Base-by-base conservation (phyloP, 2,888 invertebrate genomes). In the Venusia cambrica region DNA sequence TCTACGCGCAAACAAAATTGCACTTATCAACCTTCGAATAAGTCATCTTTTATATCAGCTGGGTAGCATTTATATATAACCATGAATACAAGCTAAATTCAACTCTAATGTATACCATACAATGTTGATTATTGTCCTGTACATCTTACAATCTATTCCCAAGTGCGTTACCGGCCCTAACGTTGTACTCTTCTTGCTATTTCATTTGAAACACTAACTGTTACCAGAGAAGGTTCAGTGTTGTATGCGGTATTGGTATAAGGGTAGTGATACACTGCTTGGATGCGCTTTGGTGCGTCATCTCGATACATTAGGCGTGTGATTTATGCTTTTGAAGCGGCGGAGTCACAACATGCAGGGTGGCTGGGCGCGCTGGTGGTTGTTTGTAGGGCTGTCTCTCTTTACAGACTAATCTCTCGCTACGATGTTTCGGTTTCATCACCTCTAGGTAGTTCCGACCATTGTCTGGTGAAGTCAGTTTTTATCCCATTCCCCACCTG, bases 271-370 rank as follows among this genome's bases (percentile, higher is more conserved):
- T 56, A 67, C 71, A 77, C 71, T 62, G 39, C 31, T 30, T 9
- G 32, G 50, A 44, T 48, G 61, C 45, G 51, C 51, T 62, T 62
- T 58, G 72, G 66, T 73, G 70, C 69, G 69, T 78, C 75, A 80
- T 78, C 70, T 75, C 83, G 83, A 80, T 84, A 84, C 87, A 85
- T 87, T 85, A 84, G 73, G 62, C 77, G 64, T 63, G 83, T 85
- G 87, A 87, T 87, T 77, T 84, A 85, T 81, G 64, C 62, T 61
- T 66, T 76, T 76, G 79, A 80, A 77, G 64, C 73, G 62, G 57
- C 60, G 59, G 66, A 81, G 80, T 85, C 85, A 85, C 73, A 87
- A 87, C 84, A 85, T 64, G 62, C 66, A 58, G 77, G 67, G 67
- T 52, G 58, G 61, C 46, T 49, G 46, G 46, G 63, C 58, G 58